phyloP scores from a whole-genome alignment of 2,888 invertebrate genomes.

The Diaphora mendica region DNA sequence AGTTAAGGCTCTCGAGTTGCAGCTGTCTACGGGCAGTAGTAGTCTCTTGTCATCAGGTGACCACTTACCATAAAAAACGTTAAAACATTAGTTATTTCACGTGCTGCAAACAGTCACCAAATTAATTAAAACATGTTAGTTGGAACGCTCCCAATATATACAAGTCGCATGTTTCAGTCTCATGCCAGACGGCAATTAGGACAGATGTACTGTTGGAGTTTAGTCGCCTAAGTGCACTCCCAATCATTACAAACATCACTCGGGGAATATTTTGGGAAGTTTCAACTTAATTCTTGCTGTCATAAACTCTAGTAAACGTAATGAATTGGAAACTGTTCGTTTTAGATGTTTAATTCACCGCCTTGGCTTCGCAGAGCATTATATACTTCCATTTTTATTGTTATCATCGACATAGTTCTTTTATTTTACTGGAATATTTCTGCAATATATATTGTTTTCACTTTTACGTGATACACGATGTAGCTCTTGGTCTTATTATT shows the following conservation, averaged over 20 bases:
- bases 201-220: conserved; percentile 16
- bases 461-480: too few species aligned
- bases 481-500: too few species aligned
- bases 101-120: conserved; percentile 8
- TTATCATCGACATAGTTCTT: neutral
- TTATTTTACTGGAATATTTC: too few species aligned
- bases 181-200: conserved; percentile 24
- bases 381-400: neutral
- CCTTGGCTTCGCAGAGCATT: neutral
- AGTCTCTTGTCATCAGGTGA: too few species aligned
- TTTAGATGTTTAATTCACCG: neutral
- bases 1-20: too few species aligned
- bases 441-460: too few species aligned
- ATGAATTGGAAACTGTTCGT: neutral
- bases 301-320: neutral
- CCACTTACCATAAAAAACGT: neutral
- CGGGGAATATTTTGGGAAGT: conserved; percentile 22
- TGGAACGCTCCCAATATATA: conserved; percentile 24
- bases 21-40: too few species aligned
- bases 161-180: conserved; percentile 15
- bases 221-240: conserved; percentile 24
- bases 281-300: conserved; percentile 28
- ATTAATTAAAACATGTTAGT: conserved; percentile 26
- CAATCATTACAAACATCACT: conserved; percentile 31
- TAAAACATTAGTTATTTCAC: conserved; percentile 3